Evolutionary conservation across 1,140 invertebrate genomes (phyloP), one percentile per base, ranked within the genome.

Genomic region (Chionoecetes opilio): DNA sequence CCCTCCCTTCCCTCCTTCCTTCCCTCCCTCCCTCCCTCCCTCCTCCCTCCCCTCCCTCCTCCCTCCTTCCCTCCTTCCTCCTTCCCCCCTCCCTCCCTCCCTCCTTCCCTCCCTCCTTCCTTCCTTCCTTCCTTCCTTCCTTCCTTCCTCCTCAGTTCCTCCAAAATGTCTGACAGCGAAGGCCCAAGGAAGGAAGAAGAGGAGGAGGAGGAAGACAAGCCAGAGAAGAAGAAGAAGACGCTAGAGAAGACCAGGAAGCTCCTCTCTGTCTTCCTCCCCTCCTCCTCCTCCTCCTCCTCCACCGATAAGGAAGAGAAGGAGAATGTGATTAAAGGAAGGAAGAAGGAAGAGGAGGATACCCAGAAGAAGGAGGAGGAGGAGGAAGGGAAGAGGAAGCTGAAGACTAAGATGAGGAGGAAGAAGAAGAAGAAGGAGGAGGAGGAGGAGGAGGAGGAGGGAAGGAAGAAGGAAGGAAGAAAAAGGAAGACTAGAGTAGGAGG

Each of bases 131-230:
- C 41, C 14, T 46, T 46, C 14, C 14, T 26, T 3, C 26, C 53
- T 63, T 0, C 21, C 26, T 38, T 34, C 34, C 34, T 63, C 53
- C 21, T 9, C 53, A 41, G 38, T 14, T 41, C 38, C 38, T 41
- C 38, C 38, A 41, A 41, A 14, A 41, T 41, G 38, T 3, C 38
- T 14, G 38, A 41, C 38, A 41, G 14, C 5, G 38, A 41, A 3
- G 17, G n/a, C n/a, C n/a, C n/a, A n/a, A n/a, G n/a, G n/a, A n/a
- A 53, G 82, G 94, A 93, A 87, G 90, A 84, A 85, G 90, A 94
- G 92, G 75, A 35, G 91, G 91, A 91, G 86, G 63, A 84, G 32
- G 87, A 94, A 9, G 84, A 88, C n/a, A 41, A 5, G 5, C 37
- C 35, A 88, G 63, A 34, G 14, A 84, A 90, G 35, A 90, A 91